phyloP scores from a whole-genome alignment of 2,797 vertebrate species.

The Orientallactaga sibirica region DNA sequence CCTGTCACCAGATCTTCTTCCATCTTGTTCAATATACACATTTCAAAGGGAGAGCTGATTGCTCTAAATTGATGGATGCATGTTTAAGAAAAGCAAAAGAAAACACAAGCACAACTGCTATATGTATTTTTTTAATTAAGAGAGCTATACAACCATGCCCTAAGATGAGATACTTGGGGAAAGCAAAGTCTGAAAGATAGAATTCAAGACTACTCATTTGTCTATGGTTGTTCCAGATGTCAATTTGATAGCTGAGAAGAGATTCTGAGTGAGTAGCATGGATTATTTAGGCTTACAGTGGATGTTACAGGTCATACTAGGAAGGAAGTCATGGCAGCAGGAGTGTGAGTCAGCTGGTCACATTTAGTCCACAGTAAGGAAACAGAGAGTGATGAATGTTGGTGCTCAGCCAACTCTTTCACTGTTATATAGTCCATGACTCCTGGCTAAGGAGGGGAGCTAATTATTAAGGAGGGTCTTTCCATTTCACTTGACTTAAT shows the following conservation, averaged over 20 bases:
- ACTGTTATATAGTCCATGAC: no score
- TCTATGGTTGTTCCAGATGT: not conserved
- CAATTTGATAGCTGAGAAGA: not conserved
- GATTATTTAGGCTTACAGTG: not conserved
- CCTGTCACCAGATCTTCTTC: not conserved
- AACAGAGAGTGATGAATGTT: no score
- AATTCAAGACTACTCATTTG: not conserved
- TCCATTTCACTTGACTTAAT: no score
- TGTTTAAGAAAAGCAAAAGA: no score
- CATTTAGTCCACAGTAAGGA: no score
- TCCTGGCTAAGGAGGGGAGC: no score
- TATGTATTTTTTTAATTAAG: not conserved
- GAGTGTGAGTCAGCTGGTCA: no score
- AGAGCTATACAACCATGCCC: not conserved
- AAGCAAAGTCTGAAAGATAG: not conserved
- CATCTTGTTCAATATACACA: not conserved
- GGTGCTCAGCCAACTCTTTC: no score
- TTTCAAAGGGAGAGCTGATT: not conserved
- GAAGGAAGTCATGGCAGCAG: no score
- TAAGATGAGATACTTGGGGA: not conserved
- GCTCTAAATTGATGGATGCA: constrained; percentile 7
- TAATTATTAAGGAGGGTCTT: no score
- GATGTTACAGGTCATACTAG: no score
- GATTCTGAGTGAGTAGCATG: not conserved
- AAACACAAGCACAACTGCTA: not conserved